Conservation (phyloP, 2,113 vertebrate species). For the Clupea harengus region DNA sequence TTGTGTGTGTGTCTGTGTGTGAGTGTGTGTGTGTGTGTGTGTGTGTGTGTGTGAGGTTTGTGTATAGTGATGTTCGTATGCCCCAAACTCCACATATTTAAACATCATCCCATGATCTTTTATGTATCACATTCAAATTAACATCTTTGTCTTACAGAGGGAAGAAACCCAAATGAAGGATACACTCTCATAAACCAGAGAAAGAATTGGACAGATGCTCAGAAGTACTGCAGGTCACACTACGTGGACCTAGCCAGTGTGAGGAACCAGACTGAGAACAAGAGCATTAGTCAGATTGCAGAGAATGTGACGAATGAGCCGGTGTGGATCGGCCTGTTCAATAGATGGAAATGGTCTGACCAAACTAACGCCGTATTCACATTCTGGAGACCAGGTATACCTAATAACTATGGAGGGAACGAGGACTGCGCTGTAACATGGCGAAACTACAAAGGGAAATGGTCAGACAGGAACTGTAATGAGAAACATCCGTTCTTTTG, state of each 20-base stretch:
- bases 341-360: constrained; percentile 25
- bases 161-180: not conserved
- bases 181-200: not conserved
- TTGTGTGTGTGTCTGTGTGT: too few relatives aligned
- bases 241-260: constrained; percentile 22
- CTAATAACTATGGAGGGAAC: not conserved
- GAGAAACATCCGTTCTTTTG: constrained; percentile 19
- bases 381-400: not conserved
- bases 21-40: too few relatives aligned
- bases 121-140: not conserved
- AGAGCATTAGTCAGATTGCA: too few relatives aligned
- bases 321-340: constrained; percentile 30
- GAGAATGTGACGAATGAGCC: too few relatives aligned
- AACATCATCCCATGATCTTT: too few relatives aligned
- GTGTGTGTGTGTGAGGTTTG: too few relatives aligned
- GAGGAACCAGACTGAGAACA: too few relatives aligned
- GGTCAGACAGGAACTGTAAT: not conserved
- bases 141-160: not conserved
- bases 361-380: constrained; percentile 19
- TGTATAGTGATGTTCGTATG: too few relatives aligned
- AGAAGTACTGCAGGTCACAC: constrained; percentile 8
- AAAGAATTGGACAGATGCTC: constrained; percentile 19
- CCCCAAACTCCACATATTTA: too few relatives aligned
- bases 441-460: not conserved
- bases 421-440: not conserved